phyloP scores from a whole-genome alignment of 2,888 invertebrate species.

The Aproaerema taeniolella region DNA sequence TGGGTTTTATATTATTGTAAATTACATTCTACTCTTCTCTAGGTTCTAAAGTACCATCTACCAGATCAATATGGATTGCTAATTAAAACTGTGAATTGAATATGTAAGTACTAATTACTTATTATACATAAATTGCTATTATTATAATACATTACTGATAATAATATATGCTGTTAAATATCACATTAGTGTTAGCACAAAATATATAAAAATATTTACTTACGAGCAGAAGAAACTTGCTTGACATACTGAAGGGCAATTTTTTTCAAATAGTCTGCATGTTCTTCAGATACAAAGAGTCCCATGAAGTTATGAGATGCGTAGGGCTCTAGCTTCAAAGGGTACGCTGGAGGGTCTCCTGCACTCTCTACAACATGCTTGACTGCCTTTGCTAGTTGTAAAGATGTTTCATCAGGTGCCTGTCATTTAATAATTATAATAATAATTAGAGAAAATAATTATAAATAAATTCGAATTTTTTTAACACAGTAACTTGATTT shows the following conservation, averaged over 20 bases:
- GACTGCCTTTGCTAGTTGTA: slow-evolving; percentile 82
- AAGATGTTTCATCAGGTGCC: slow-evolving; percentile 86
- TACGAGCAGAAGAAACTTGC: slow-evolving; percentile 86
- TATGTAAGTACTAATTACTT: too few species aligned
- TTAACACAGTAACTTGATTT: not conserved
- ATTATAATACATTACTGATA: too few species aligned
- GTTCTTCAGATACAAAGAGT: slow-evolving; percentile 89
- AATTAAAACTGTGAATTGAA: too few species aligned
- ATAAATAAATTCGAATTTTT: not conserved
- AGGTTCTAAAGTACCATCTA: too few species aligned
- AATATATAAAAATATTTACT: slow-evolving; percentile 40
- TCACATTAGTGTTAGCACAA: too few species aligned
- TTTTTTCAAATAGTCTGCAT: slow-evolving; percentile 87
- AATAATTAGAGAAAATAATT: not conserved
- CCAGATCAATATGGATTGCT: too few species aligned
- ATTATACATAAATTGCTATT: too few species aligned
- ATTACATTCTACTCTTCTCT: too few species aligned
- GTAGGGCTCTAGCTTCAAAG: slow-evolving; percentile 87
- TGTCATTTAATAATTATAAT: slow-evolving; percentile 34
- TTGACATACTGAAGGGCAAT: slow-evolving; percentile 89
- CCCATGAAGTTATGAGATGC: slow-evolving; percentile 95
- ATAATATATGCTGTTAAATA: too few species aligned
- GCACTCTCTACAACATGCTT: slow-evolving; percentile 85
- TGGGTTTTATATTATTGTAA: too few species aligned
- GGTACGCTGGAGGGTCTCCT: slow-evolving; percentile 80